These are phyloP conservation scores for Thereva unica DNA, from an alignment of 2,888 invertebrate species.

Conservation along the genomic window DNA sequence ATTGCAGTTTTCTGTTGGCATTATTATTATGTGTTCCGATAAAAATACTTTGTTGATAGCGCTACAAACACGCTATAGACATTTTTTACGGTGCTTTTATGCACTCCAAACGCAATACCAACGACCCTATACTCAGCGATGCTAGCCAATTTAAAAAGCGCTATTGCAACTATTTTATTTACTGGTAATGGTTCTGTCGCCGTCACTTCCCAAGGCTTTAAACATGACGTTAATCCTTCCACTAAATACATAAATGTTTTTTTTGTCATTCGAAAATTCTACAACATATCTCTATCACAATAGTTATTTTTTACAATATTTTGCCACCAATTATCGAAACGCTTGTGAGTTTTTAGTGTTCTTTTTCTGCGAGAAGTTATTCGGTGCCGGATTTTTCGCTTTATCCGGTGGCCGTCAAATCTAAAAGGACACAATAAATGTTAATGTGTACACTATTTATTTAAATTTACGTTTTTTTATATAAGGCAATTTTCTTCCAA, in stretches of 20 bases:
- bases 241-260: conserved; percentile 1
- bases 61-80: background rate
- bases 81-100: background rate
- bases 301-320: background rate
- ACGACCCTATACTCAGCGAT: background rate
- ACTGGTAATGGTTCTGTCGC: background rate
- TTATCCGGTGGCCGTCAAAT: too few relatives aligned
- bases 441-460: too few relatives aligned
- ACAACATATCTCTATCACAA: background rate
- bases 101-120: conserved; percentile 2
- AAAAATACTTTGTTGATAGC: background rate
- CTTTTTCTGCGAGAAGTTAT: too few relatives aligned
- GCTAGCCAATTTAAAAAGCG: background rate
- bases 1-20: background rate
- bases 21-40: background rate
- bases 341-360: too few relatives aligned
- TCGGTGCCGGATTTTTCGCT: too few relatives aligned
- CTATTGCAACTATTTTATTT: background rate
- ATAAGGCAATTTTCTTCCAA: too few relatives aligned
- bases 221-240: background rate
- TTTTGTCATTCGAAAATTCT: background rate
- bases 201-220: background rate
- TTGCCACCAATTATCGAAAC: too few relatives aligned
- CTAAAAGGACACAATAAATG: too few relatives aligned
- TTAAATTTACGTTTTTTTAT: too few relatives aligned